phyloP scores from a whole-genome alignment of 2,113 vertebrate species.

The Callaeas wilsoni region DNA sequence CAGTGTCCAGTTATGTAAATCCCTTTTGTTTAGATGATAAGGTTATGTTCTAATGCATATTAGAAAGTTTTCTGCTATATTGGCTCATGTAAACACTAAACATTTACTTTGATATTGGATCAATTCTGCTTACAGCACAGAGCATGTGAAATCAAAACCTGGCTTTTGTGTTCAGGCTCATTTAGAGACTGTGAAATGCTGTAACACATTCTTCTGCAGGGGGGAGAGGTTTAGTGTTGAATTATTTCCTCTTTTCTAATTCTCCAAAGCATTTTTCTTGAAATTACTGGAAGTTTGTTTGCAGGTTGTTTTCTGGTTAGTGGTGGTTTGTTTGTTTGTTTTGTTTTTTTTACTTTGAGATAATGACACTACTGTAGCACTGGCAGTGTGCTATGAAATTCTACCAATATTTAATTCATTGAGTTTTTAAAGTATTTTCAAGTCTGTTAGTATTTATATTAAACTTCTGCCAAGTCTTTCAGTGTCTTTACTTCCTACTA shows the following conservation, averaged over 20 bases:
- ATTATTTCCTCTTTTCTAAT: neutral
- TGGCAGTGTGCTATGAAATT: neutral
- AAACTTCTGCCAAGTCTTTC: neutral
- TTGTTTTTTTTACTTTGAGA: neutral
- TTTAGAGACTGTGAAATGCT: neutral
- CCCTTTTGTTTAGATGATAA: neutral
- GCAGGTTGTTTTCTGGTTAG: neutral
- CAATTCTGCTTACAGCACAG: neutral
- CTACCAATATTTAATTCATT: neutral
- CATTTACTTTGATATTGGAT: neutral
- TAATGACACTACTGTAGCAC: neutral
- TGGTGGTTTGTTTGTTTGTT: neutral
- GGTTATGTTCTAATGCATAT: neutral
- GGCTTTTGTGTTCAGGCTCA: neutral
- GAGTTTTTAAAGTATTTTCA: neutral
- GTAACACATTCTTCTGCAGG: neutral
- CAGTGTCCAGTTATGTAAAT: neutral
- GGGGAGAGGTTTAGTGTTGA: neutral
- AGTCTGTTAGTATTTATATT: neutral
- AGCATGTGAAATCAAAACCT: neutral
- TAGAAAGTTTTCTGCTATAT: neutral
- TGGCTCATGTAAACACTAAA: neutral
- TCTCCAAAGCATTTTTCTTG: neutral
- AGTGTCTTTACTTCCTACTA: neutral
- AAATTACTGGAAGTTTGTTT: neutral